These are phyloP conservation scores for Corythornis vintsioides DNA, from an alignment of 2,113 vertebrate species.

Conservation along the genomic window DNA sequence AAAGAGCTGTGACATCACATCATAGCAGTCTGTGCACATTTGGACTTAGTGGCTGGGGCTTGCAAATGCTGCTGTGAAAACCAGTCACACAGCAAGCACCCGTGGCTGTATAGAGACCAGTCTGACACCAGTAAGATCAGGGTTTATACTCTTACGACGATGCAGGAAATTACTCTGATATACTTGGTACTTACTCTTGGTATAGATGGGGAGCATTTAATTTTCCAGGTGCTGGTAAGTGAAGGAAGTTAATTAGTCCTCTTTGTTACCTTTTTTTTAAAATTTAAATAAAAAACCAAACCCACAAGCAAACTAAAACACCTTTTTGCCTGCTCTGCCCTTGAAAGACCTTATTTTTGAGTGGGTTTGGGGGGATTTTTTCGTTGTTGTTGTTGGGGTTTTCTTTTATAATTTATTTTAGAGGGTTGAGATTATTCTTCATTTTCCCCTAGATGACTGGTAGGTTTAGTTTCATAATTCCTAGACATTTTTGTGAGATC, in stretches of 20 bases:
- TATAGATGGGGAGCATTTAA: neutral
- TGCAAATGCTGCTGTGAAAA: neutral
- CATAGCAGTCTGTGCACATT: neutral
- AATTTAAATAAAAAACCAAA: neutral
- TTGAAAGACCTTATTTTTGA: neutral
- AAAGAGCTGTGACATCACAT: neutral
- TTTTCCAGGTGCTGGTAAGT: neutral
- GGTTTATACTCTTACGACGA: neutral
- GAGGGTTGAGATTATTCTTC: neutral
- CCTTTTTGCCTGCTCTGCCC: neutral
- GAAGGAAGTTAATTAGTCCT: neutral
- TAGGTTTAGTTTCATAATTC: neutral
- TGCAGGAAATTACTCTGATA: neutral
- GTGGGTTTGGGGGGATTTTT: neutral
- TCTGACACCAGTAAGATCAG: neutral
- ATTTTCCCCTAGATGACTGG: neutral
- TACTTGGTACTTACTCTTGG: neutral
- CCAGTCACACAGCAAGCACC: neutral
- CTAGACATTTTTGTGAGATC: neutral
- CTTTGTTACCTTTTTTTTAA: neutral
- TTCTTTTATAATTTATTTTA: neutral
- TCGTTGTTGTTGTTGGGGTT: neutral
- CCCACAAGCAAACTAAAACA: neutral
- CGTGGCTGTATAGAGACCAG: neutral
- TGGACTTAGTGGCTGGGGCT: neutral